Percentiles rank a stretch among this genome's conserved stretches.
Conservation (phyloP, 1,140 invertebrate genomes). For the Drepana arcuata region DNA sequence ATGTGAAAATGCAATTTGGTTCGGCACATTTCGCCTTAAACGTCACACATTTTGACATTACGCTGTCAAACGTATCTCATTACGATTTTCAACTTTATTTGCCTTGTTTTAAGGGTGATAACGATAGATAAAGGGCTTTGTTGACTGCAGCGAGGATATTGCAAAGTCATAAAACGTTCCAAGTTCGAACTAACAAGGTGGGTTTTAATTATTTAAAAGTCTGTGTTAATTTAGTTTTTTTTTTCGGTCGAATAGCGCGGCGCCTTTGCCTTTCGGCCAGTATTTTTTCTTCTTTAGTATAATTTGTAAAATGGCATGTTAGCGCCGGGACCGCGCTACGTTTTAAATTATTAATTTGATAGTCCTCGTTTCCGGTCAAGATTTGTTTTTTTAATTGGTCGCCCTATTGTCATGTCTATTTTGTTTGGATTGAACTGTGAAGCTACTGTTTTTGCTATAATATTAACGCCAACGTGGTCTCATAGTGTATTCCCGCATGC, state of each 20-base stretch:
- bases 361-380: conserved; percentile 37
- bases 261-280: conserved; percentile 17
- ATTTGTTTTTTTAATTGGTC: conserved; percentile 12
- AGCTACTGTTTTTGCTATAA: too few species aligned
- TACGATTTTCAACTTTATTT: conserved; percentile 2
- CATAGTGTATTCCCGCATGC: too few species aligned
- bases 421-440: too few species aligned
- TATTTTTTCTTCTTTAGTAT: conserved; percentile 37
- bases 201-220: conserved; percentile 54
- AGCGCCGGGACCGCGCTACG: conserved; percentile 40
- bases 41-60: too few species aligned
- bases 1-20: conserved; percentile 12
- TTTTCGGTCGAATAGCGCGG: conserved; percentile 21
- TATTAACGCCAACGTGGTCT: too few species aligned
- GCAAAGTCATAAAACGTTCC: conserved; percentile 27
- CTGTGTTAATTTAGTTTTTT: conserved; percentile 54
- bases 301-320: conserved; percentile 59
- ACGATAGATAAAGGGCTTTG: conserved; percentile 15
- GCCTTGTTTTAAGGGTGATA: conserved; percentile 6
- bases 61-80: not conserved
- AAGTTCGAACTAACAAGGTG: conserved; percentile 40
- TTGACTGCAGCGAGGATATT: too few species aligned
- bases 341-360: conserved; percentile 51
- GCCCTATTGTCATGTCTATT: conserved; percentile 17
- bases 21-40: conserved; percentile 9